Conservation (phyloP, 1,140 invertebrate genomes). For the Eubasilissa regina region DNA sequence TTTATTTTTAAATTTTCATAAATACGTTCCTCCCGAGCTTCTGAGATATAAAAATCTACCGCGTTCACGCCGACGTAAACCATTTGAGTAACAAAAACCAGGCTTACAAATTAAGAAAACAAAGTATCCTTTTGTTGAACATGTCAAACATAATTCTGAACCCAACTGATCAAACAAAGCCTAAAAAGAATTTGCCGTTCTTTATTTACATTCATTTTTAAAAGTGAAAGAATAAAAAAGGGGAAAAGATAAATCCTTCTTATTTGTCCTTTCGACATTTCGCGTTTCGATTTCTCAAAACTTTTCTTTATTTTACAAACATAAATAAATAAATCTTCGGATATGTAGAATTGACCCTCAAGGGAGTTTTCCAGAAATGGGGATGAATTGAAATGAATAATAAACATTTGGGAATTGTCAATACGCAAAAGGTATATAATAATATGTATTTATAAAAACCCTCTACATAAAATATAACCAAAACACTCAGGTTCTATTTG, state of each 20-base stretch:
- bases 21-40: no score
- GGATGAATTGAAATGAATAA: constrained; percentile 42
- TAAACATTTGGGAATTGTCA: constrained; percentile 46
- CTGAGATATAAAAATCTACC: no score
- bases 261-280: constrained; percentile 35
- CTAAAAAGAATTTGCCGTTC: constrained; percentile 10
- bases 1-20: no score
- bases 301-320: constrained; percentile 48
- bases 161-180: constrained; percentile 54
- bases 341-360: constrained; percentile 26
- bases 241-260: constrained; percentile 35
- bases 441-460: no score
- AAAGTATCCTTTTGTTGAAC: background rate
- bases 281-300: constrained; percentile 26
- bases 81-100: no score
- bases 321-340: constrained; percentile 55
- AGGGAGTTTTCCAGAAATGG: constrained; percentile 30
- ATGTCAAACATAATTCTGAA: constrained; percentile 57
- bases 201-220: constrained; percentile 17
- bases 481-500: no score
- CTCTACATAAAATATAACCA: no score
- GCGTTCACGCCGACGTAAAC: no score
- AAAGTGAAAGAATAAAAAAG: constrained; percentile 31
- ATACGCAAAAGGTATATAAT: constrained; percentile 11
- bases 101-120: constrained; percentile 9